phyloP scores from a whole-genome alignment of 2,113 vertebrate species.

The Tursiops truncatus region DNA sequence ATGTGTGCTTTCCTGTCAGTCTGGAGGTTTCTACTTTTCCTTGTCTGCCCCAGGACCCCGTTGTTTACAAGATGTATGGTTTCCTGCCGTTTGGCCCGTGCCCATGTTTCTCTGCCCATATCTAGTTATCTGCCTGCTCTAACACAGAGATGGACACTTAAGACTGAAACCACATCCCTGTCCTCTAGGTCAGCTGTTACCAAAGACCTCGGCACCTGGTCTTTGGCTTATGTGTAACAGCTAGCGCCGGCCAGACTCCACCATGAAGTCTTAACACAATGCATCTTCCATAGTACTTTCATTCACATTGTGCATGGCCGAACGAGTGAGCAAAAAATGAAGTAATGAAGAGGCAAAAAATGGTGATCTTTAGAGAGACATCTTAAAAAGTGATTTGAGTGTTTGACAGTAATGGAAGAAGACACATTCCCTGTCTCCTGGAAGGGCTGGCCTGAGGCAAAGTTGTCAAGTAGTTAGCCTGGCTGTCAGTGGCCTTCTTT shows the following conservation, averaged over 20 bases:
- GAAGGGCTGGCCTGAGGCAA: conserved; percentile 40
- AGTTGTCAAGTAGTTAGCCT: conserved; percentile 48
- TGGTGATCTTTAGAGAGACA: conserved; percentile 20
- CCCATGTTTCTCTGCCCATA: neutral
- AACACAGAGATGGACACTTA: neutral
- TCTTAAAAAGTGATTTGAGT: conserved; percentile 25
- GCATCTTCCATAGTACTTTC: neutral
- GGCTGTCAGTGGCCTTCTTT: conserved; percentile 6
- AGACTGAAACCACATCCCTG: neutral
- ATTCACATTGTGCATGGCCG: neutral
- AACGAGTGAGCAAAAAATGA: neutral
- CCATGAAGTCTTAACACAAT: neutral
- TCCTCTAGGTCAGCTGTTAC: neutral
- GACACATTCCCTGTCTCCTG: neutral
- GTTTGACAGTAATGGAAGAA: conserved; percentile 47
- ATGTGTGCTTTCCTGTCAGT: neutral
- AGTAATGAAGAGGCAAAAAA: neutral
- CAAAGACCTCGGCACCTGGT: neutral
- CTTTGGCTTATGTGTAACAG: neutral
- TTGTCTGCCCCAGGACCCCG: neutral
- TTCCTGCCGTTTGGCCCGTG: neutral
- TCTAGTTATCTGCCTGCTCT: neutral
- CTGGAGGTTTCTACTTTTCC: neutral
- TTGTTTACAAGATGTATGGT: neutral
- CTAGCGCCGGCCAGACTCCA: neutral